phyloP scores from a whole-genome alignment of 2,113 vertebrate genomes.

The Cyprinodon brontotheroides region DNA sequence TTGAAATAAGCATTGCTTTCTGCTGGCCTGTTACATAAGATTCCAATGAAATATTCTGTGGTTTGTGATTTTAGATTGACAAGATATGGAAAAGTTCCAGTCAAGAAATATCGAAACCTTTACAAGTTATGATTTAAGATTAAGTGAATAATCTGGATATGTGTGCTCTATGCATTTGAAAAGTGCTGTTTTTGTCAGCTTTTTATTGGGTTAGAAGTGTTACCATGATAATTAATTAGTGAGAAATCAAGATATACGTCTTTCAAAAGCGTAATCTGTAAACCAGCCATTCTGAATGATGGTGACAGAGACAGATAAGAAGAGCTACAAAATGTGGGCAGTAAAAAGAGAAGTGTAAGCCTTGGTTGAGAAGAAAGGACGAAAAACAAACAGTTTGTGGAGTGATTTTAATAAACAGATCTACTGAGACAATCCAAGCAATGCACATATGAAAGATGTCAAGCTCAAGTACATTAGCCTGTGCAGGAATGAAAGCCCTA shows the following conservation, averaged over 20 bases:
- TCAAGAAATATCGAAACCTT: neutral
- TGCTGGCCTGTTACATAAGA: too few relatives aligned
- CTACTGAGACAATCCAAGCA: conserved; percentile 59
- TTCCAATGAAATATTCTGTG: too few relatives aligned
- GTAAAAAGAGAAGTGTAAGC: conserved; percentile 10
- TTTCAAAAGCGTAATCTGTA: conserved; percentile 5
- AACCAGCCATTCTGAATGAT: conserved; percentile 16
- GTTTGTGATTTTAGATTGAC: neutral
- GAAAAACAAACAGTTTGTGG: conserved; percentile 57
- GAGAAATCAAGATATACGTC: neutral
- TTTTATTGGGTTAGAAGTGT: neutral
- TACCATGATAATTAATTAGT: neutral
- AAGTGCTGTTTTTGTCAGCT: neutral
- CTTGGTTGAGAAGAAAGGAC: conserved; percentile 57
- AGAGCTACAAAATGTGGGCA: neutral
- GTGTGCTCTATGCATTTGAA: conserved; percentile 1
- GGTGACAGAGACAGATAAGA: conserved; percentile 38
- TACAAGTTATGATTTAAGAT: conserved; percentile 9
- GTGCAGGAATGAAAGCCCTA: conserved; percentile 29
- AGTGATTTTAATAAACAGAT: conserved; percentile 64
- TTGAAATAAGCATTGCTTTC: too few relatives aligned
- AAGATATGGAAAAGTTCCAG: neutral
- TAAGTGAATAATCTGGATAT: conserved; percentile 17
- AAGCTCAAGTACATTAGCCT: conserved; percentile 67
- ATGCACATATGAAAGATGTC: conserved; percentile 73